Base-by-base conservation (phyloP, 2,888 invertebrate species). In the Polydrusus tereticollis region DNA sequence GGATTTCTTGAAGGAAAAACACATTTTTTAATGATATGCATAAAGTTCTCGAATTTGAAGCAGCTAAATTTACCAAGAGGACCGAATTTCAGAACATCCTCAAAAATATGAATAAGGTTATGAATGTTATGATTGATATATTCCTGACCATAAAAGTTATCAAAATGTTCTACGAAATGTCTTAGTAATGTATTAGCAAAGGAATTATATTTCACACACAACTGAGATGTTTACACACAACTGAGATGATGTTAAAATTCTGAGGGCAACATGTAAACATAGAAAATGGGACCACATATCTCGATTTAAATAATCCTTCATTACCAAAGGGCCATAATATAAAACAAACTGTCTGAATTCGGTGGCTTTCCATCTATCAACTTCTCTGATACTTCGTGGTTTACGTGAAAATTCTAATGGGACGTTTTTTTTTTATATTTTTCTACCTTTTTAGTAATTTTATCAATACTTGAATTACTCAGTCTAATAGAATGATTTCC, bases 281-380 rank as follows among this genome's bases (percentile, higher is more conserved):
- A 38, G 18, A 38, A 59, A 59, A 59, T 59, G 59, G 8, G 36
- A 38, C 59, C 59, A 59, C 16, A 59, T 8, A n/a, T 12, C 18
- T 38, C 18, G 36, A 36, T 33, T 38, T 16, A 59, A 41, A 59
- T 36, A 8, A 38, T 10, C n/a, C 18, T 59, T 59, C 20, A 59
- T 16, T n/a, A 38, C 69, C 26, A 74, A 33, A 33, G 75, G 77
- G 8, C 75, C 74, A 23, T 70, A 67, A 52, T 75, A 76, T 6
- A 76, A 69, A 20, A 77, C 58, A 68, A 77, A 74, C 21, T 74
- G 55, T 55, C 74, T 66, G 50, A 74, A 74, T 69, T 77, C 77
- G 20, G 74, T 75, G 5, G 76, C 76, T 66, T 77, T 77, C 70
- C 73, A 75, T 8, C 68, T n/a, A 26, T 72, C 67, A 12, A 58